Evolutionary conservation across 2,888 invertebrate species (phyloP).

Genomic region (Elmis aenea): DNA sequence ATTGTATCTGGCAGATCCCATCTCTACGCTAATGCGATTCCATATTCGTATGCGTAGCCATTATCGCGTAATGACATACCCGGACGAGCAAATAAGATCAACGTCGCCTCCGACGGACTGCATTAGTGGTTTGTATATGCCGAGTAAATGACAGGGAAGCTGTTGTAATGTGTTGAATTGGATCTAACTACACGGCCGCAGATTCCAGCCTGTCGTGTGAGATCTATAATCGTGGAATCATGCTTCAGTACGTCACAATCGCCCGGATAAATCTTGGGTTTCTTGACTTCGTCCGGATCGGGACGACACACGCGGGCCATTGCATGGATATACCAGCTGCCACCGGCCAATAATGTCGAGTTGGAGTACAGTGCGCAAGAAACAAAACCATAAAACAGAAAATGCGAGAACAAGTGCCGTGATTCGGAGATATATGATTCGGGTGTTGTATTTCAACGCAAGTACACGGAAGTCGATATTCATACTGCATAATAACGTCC

Average conservation of each 20-base stretch:
- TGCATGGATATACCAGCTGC: conserved; percentile 33
- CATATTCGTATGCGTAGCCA: conserved; percentile 22
- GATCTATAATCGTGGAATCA: conserved; percentile 31
- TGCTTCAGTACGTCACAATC: conserved; percentile 26
- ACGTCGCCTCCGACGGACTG: conserved; percentile 17
- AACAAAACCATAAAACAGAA: conserved; percentile 36
- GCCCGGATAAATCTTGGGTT: conserved; percentile 14
- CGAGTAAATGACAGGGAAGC: conserved; percentile 28
- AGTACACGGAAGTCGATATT: conserved; percentile 26
- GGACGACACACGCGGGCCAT: conserved; percentile 20
- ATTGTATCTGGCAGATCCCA: conserved; percentile 15
- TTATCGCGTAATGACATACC: conserved; percentile 24
- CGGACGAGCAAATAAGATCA: conserved; percentile 20
- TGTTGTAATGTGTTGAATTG: conserved; percentile 29
- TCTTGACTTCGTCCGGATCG: conserved; percentile 4
- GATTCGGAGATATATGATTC: conserved; percentile 25
- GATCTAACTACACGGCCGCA: conserved; percentile 29
- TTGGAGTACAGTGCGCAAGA: conserved; percentile 30
- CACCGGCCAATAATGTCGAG: conserved; percentile 34
- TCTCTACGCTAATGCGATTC: conserved; percentile 21
- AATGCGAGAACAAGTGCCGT: conserved; percentile 33
- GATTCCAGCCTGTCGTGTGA: conserved; percentile 21
- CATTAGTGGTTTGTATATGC: conserved; percentile 27
- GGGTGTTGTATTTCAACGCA: conserved; percentile 9
- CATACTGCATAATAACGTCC: conserved; percentile 30